Evolutionary conservation across 2,888 invertebrate species (phyloP), one percentile per base, ranked within the genome.

Genomic region (Caenorhabditis sulstoni): DNA sequence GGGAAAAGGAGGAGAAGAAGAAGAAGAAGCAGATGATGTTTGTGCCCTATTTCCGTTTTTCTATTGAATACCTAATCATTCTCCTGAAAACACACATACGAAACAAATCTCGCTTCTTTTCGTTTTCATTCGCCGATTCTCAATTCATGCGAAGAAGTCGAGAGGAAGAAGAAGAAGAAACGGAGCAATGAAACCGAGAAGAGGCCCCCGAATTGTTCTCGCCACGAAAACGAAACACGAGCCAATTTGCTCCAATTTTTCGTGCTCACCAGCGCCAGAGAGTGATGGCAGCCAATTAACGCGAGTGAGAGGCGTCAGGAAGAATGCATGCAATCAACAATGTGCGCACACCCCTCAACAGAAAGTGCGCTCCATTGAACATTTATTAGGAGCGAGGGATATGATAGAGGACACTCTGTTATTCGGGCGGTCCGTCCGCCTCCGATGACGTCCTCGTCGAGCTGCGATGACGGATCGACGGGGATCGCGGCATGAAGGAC

Each of bases 401-500:
- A 29, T 29, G 29, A 7, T 29, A 29, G 29, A 29, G 7, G 29
- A 7, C 29, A 7, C 7, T 53, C 29, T 29, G n/a, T 55, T 20
- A 45, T 45, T 47, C 44, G 11, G 61, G 61, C 41, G 11, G 7
- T 4, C 58, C 50, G 14, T 64, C 64, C 7, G 29, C 29, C 7
- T 73, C 73, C 3, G 79, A 74, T 20, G 73, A 67, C 7, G 73
- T 52, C 1, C 73, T 62, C 7, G 55, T 39, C 5, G 76, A 62
- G 37, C 55, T 66, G 29, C 75, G 52, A 35, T 75, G 68, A 18
- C 79, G 62, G 37, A 79, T 71, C 11, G 80, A 78, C 9, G 84
- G 84, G 4, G 81, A 82, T 20, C 79, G 73, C 37, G 82, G 81
- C 79, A 80, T 81, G 70, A 84, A 86, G 0, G 86, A 81, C 39